Evolutionary conservation across 2,113 vertebrate species (phyloP), one percentile per base, ranked within the genome.

Genomic region (Megaleporinus macrocephalus): DNA sequence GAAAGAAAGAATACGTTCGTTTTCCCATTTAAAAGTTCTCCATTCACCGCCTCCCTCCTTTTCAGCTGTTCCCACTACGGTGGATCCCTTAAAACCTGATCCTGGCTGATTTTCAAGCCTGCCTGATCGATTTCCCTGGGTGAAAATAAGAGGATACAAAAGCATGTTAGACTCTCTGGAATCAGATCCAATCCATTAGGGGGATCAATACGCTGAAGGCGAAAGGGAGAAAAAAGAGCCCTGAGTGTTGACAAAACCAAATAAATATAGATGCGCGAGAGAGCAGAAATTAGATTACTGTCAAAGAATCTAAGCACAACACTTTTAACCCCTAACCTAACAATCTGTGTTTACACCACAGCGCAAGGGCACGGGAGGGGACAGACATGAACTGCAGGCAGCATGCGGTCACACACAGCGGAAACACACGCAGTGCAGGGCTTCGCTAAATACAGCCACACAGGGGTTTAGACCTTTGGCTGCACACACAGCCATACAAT

Each of bases 101-200:
- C 95, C 95, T 89, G 92, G 92, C 93, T 94, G 94, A 96, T 96
- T 96, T 94, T 95, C 95, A 89, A 94, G 95, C 95, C 92, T 94
- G 91, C 89, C 57, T 91, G 95, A 97, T 97, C 95, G 96, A 97
- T 97, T 95, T 95, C 95, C 94, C 93, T 90, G 92, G 94, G 91
- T 94, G 93, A 94, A 95, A 95, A 91, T 94, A 95, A 85, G 74
- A 95, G 94, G 94, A 95, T 94, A 93, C 93, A 92, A 95, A 94
- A 95, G 93, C 95, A 93, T 91, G 86, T 95, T 90, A 92, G 95
- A 96, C 93, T 93, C 93, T 93, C 95, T 95, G 96, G 95, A 97
- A 97, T 96, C 93, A 94, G 96, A 97, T 96, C 95, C 95, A 95
- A 95, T 97, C 96, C 96, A 97, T 98, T 97, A 98, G 94, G 88